Evolutionary conservation across 2,888 invertebrate species (phyloP).

Genomic region (Brassicogethes aeneus): DNA sequence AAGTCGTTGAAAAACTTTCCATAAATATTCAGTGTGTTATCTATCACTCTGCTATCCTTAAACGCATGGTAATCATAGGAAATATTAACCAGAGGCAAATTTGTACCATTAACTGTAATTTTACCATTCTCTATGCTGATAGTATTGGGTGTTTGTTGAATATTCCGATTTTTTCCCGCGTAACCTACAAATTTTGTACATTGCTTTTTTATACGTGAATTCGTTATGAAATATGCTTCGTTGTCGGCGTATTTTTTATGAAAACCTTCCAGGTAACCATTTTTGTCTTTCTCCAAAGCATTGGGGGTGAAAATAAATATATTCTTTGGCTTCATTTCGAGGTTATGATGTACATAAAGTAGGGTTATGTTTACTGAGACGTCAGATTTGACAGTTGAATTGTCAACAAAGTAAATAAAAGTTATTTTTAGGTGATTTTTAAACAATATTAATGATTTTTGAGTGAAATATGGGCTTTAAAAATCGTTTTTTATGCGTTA

Average conservation of each 20-base stretch:
- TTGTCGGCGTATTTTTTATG: constrained; percentile 21
- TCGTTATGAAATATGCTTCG: constrained; percentile 32
- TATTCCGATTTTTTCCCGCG: constrained; percentile 5
- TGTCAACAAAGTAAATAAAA: no score
- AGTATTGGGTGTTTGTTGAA: not conserved
- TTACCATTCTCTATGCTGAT: constrained; percentile 7
- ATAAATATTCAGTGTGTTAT: constrained; percentile 22
- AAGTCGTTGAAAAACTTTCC: constrained; percentile 31
- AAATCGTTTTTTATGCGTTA: no score
- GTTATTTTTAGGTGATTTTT: no score
- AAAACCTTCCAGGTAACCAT: constrained; percentile 32
- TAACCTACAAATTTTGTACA: constrained; percentile 24
- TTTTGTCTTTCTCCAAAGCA: constrained; percentile 23
- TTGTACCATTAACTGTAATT: constrained; percentile 7
- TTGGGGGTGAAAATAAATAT: constrained; percentile 31
- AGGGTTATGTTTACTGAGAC: no score
- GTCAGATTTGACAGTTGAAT: no score
- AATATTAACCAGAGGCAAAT: constrained; percentile 14
- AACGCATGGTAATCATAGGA: constrained; percentile 31
- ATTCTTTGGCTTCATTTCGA: no score
- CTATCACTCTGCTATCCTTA: constrained; percentile 23
- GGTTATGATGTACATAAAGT: no score
- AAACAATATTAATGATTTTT: no score
- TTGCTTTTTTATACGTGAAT: constrained; percentile 10
- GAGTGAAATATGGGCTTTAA: no score